Percentiles rank a stretch among this genome's conserved stretches.
Evolutionary conservation across 2,113 vertebrate genomes (phyloP).

Genomic region (Planiliza haematocheilus): DNA sequence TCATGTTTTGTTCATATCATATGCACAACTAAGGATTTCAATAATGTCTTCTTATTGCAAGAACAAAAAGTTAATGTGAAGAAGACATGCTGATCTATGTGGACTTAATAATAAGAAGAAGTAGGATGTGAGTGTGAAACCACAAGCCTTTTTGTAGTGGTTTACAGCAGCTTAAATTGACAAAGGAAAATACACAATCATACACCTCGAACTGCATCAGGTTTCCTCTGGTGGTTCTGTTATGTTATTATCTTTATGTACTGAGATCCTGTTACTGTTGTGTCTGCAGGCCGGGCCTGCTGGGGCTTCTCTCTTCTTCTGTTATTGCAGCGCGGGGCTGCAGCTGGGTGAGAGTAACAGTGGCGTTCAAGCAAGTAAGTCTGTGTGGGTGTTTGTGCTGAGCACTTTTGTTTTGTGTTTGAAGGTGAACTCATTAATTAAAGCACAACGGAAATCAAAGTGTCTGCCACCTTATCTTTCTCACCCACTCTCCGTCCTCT

Average conservation of each 20-base stretch:
- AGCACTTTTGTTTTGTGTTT: not conserved
- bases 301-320: constrained; percentile 18
- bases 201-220: not conserved
- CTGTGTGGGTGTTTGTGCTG: not conserved
- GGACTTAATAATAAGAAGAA: not conserved
- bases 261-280: constrained; percentile 35
- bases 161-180: not conserved
- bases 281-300: constrained; percentile 28
- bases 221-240: not conserved
- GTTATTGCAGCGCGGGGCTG: constrained; percentile 19
- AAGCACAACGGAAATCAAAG: constrained; percentile 20
- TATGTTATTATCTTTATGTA: constrained; percentile 29
- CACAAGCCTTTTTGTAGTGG: not conserved
- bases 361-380: too few relatives aligned
- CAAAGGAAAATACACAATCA: too few relatives aligned
- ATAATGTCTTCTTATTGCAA: not conserved
- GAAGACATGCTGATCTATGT: not conserved
- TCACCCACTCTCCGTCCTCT: not conserved
- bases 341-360: not conserved
- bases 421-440: constrained; percentile 15
- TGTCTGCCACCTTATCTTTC: constrained; percentile 1
- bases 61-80: not conserved
- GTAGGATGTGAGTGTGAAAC: too few relatives aligned
- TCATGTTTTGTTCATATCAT: not conserved
- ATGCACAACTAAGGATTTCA: not conserved